Evolutionary conservation across 2,797 vertebrate genomes (phyloP).

Genomic region (Otolemur crassicaudatus): DNA sequence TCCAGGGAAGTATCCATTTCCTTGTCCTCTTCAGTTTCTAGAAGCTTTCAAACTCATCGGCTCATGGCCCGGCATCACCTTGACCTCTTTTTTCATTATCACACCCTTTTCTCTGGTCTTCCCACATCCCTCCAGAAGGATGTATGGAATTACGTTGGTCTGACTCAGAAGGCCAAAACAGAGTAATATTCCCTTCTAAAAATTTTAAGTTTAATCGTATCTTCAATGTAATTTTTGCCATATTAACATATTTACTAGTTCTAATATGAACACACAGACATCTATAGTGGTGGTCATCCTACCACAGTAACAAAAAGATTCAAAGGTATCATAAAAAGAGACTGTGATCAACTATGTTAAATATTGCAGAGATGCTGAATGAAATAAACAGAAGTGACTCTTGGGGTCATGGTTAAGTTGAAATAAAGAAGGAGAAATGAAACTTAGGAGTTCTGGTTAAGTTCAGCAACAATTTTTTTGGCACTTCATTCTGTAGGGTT

Average conservation of each 20-base stretch:
- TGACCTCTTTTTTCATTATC: background rate
- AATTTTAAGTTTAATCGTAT: background rate
- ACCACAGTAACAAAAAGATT: background rate
- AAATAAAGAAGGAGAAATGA: background rate
- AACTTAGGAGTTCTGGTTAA: background rate
- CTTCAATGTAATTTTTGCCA: background rate
- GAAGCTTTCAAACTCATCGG: background rate
- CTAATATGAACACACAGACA: background rate
- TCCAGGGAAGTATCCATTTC: background rate
- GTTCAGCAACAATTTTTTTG: background rate
- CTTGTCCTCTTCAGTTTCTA: background rate
- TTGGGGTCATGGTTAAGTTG: background rate
- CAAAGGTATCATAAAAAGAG: background rate
- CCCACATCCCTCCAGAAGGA: background rate
- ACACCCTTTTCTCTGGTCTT: background rate
- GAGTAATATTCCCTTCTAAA: background rate
- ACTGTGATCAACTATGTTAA: background rate
- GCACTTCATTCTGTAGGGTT: background rate
- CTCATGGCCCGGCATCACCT: background rate
- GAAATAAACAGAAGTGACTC: background rate
- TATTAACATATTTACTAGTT: background rate
- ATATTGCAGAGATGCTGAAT: background rate
- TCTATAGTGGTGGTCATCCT: background rate
- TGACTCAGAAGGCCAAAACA: background rate
- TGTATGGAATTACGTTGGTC: background rate